These are phyloP conservation scores for Drosophila mayaguana DNA, from an alignment of 2,888 invertebrate genomes.

Conservation along the genomic window DNA sequence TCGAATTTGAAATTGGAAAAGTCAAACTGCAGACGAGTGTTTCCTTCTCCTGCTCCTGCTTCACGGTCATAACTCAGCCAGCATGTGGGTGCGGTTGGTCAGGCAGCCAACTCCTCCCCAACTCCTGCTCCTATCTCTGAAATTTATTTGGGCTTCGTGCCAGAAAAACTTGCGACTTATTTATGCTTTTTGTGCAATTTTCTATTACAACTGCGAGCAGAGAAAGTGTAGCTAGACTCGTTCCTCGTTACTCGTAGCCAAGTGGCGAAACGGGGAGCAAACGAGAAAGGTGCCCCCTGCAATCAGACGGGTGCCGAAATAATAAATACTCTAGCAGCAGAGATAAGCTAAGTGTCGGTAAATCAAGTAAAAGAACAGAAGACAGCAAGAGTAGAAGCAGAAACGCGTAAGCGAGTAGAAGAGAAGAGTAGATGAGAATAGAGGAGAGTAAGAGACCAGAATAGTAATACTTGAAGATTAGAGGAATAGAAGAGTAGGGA, in stretches of 20 bases:
- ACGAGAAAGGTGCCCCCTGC: background rate
- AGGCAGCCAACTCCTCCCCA: slow-evolving; percentile 1
- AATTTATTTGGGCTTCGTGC: slow-evolving; percentile 49
- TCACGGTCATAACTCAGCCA: slow-evolving; percentile 42
- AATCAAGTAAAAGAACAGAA: background rate
- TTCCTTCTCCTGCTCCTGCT: slow-evolving; percentile 1
- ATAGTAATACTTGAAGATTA: no score
- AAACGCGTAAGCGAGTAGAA: background rate
- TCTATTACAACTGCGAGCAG: slow-evolving; percentile 37
- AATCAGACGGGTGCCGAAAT: background rate
- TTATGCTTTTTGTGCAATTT: slow-evolving; percentile 37
- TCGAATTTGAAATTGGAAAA: slow-evolving; percentile 11
- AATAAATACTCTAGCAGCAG: background rate
- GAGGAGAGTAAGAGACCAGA: no score
- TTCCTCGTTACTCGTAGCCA: slow-evolving; percentile 20
- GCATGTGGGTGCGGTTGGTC: slow-evolving; percentile 50
- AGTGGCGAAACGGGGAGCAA: background rate
- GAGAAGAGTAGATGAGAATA: no score
- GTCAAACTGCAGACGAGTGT: slow-evolving; percentile 7
- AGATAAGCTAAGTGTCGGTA: background rate
- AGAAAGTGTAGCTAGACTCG: slow-evolving; percentile 61
- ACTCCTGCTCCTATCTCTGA: slow-evolving; percentile 10
- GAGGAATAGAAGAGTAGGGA: no score
- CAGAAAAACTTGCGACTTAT: slow-evolving; percentile 48
- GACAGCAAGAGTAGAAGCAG: background rate